Conservation (phyloP, 2,888 invertebrate species). For the Marasmarcha lunaedactyla region DNA sequence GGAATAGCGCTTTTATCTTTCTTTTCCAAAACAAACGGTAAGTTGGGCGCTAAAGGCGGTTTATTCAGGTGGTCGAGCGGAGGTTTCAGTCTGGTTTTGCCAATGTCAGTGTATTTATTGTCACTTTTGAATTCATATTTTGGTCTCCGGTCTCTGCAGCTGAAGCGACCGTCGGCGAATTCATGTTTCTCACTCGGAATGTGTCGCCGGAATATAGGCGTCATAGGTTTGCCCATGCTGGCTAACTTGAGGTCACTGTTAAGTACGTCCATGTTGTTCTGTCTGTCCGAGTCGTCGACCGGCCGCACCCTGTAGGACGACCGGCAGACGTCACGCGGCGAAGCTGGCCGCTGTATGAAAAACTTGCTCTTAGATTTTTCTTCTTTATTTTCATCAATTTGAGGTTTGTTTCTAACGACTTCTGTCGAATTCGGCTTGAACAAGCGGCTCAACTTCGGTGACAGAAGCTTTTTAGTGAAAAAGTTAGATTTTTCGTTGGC, state of each 20-base stretch:
- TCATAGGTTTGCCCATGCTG: conserved; percentile 57
- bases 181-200: conserved; percentile 33
- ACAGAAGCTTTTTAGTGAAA: conserved; percentile 48
- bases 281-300: conserved; percentile 16
- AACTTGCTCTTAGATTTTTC: conserved; percentile 54
- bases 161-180: conserved; percentile 47
- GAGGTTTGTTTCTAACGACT: conserved; percentile 27
- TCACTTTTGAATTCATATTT: conserved; percentile 27
- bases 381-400: conserved; percentile 26
- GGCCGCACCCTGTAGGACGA: conserved; percentile 42
- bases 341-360: conserved; percentile 46
- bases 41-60: conserved; percentile 22
- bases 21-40: conserved; percentile 28
- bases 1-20: conserved; percentile 15
- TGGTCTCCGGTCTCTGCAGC: conserved; percentile 39
- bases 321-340: conserved; percentile 30
- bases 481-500: conserved; percentile 36
- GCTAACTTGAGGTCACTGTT: conserved; percentile 52
- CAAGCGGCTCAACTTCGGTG: conserved; percentile 51
- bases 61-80: conserved; percentile 22
- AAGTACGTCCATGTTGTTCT: conserved; percentile 28
- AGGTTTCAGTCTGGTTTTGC: conserved; percentile 37
- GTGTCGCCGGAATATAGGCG: conserved; percentile 52
- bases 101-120: conserved; percentile 33
- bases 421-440: conserved; percentile 46